Evolutionary conservation across 1,140 invertebrate species (phyloP), one percentile per base, ranked within the genome.

Genomic region (Bombus impatiens): DNA sequence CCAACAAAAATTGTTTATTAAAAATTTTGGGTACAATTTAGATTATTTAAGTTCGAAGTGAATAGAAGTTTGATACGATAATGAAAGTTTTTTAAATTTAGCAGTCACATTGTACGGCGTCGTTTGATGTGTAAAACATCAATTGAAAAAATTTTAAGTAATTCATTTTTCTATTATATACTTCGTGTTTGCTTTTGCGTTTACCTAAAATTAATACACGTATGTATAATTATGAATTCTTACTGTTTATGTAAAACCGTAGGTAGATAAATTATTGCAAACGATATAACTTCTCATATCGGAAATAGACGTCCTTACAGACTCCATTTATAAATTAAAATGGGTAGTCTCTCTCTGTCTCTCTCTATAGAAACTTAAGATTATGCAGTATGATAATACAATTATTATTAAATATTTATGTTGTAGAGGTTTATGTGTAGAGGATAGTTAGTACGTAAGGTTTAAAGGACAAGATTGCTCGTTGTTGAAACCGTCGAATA

Each of bases 91-190:
- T n/a, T 37, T 35, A 85, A 72, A 85, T 40, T 62, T 15, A 47
- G 22, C n/a, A 80, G 42, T 85, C 76, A 85, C 57, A 85, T 85
- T 85, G 68, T 32, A 80, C 35, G 57, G 83, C 83, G 78, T 85
- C 83, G 32, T 85, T 84, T 85, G 53, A 35, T 80, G 37, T 65
- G 53, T 53, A 53, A 47, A 71, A 79, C 40, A 53, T 72, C 35
- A 47, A 15, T 47, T 22, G 42, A 37, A 40, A 25, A 72, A 47
- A 44, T 47, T 47, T 70, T 25, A 10, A 47, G 32, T 59, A 42
- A 22, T 35, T 80, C 22, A 35, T n/a, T 47, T 65, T n/a, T 40
- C 22, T 80, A 12, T 70, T 13, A 42, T n/a, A 9, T 8, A 25
- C n/a, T 12, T 47, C 13, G 40, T 15, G 59, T 44, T 35, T 47